Evolutionary conservation across 2,888 invertebrate genomes (phyloP), one percentile per base, ranked within the genome.

Genomic region (Formica aserva): DNA sequence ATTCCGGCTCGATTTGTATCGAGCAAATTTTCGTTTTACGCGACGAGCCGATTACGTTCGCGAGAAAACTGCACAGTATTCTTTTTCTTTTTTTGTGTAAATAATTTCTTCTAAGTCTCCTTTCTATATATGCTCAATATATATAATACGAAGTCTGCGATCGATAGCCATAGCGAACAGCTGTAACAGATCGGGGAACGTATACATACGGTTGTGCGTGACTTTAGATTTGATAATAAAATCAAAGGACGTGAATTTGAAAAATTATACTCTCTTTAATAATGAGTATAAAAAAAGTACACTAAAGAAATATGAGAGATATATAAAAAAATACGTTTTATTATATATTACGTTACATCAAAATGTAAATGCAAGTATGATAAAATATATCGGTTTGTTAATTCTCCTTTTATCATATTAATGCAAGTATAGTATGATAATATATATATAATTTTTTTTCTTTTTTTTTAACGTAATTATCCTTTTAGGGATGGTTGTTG

Each of bases 111-210:
- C 41, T n/a, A 41, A 69, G 32, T 60, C 41, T 65, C n/a, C n/a
- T 52, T 52, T 29, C 13, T 32, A 45, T 26, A 26, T 55, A 78
- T 78, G 78, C 78, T 78, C 78, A 71, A 80, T 60, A 57, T 32
- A 57, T 41, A 32, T 15, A 57, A 32, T 60, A 67, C 32, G 11
- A 57, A 67, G 78, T 69, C 45, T 60, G 45, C 71, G 69, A 78
- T 71, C 26, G 32, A 60, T 48, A 80, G 71, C 69, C 60, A 78
- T 71, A 69, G 32, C 26, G 60, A 78, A 35, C 26, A 67, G 67
- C 32, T 60, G 60, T 35, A 71, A 78, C 69, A 60, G 38, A 69
- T 80, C 5, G 45, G 18, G n/a, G 60, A 60, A 71, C 2, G 9
- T 22, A 18, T 26, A 26, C 5, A 29, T 26, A 29, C 2, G 18